Conservation (phyloP, 53 echinoderm and acorn worm genomes). For the Arbacia lixula region DNA sequence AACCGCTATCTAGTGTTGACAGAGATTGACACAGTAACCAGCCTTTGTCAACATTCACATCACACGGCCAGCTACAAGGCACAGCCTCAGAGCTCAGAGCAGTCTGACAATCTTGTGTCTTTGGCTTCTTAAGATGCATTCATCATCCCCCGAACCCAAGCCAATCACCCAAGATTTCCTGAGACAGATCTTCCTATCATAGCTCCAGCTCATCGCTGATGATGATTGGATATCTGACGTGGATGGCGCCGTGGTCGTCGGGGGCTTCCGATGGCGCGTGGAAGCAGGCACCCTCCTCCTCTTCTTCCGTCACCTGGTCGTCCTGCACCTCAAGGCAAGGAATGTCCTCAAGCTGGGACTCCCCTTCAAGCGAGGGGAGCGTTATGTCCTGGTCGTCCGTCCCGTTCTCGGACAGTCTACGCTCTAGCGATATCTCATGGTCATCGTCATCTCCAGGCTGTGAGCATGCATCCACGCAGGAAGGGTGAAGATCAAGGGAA, state of each 20-base stretch:
- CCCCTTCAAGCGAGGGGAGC: background rate
- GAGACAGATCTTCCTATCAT: no score
- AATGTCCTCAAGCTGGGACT: background rate
- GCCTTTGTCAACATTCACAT: no score
- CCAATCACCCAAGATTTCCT: no score
- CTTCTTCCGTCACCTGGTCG: background rate
- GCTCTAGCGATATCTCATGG: background rate
- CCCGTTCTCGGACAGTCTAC: background rate
- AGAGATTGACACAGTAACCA: no score
- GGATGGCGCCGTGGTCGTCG: background rate
- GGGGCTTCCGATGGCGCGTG: background rate
- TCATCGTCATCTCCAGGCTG: background rate
- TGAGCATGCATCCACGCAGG: background rate
- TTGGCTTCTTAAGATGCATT: no score
- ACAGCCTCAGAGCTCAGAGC: no score
- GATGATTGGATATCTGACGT: constrained; percentile 27
- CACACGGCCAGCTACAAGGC: no score
- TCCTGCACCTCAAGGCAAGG: background rate
- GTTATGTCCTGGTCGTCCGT: background rate
- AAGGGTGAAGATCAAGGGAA: constrained; percentile 9
- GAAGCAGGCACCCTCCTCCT: background rate
- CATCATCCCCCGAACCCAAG: no score
- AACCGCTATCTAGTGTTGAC: no score
- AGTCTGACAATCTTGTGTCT: no score
- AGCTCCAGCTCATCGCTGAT: constrained; percentile 52